Percentiles rank a stretch among this genome's conserved stretches.
Conservation (phyloP, 2,888 invertebrate species). For the Eristalis pertinax region DNA sequence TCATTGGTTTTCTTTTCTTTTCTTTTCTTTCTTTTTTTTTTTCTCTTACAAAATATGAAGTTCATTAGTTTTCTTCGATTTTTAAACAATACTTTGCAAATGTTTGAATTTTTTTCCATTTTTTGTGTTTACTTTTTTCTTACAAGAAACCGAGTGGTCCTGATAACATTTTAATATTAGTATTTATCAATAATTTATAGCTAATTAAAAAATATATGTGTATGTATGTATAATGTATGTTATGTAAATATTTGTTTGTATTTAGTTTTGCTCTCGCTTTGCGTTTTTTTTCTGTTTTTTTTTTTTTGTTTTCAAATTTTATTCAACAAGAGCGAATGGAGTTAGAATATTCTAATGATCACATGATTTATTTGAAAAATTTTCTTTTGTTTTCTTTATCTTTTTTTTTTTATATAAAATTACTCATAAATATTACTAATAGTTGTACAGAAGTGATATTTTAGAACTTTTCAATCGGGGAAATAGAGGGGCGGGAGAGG, state of each 20-base stretch:
- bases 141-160: slow-evolving; percentile 59
- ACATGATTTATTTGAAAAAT: slow-evolving; percentile 39
- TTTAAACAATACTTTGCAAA: slow-evolving; percentile 12
- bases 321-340: slow-evolving; percentile 64
- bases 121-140: slow-evolving; percentile 8
- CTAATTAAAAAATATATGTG: slow-evolving; percentile 59
- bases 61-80: background rate
- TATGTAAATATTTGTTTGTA: slow-evolving; percentile 60
- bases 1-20: too few species aligned
- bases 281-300: background rate
- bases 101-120: slow-evolving; percentile 4
- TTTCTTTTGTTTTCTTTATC: slow-evolving; percentile 3
- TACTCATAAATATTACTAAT: slow-evolving; percentile 45
- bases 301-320: slow-evolving; percentile 12
- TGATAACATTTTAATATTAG: slow-evolving; percentile 43
- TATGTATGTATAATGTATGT: slow-evolving; percentile 23
- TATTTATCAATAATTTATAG: slow-evolving; percentile 52
- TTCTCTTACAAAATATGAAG: background rate
- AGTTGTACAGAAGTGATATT: slow-evolving; percentile 50
- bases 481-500: background rate
- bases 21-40: too few species aligned
- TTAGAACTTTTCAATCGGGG: slow-evolving; percentile 6
- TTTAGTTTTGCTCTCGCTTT: slow-evolving; percentile 22
- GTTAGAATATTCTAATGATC: slow-evolving; percentile 70
- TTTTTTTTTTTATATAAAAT: slow-evolving; percentile 29